phyloP scores from a whole-genome alignment of 2,797 vertebrate genomes.

The Thalassophryne amazonica region DNA sequence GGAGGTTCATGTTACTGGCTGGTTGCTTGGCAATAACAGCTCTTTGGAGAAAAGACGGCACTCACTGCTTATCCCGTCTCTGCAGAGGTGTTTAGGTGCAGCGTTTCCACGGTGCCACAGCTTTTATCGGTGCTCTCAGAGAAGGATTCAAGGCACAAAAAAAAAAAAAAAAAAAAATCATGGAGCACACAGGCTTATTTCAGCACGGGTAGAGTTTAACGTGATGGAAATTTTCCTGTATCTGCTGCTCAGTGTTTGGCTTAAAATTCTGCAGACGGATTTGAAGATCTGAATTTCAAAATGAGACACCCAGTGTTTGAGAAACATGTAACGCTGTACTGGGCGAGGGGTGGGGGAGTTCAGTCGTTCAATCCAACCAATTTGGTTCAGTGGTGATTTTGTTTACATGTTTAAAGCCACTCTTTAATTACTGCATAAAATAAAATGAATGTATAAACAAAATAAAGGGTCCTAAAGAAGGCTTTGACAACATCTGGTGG shows the following conservation, averaged over 20 bases:
- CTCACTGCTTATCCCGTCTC: slow-evolving; percentile 9
- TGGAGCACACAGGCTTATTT: neutral
- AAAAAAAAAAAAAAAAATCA: too few species aligned
- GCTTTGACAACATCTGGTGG: too few species aligned
- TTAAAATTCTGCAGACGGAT: slow-evolving; percentile 8
- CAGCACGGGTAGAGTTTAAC: slow-evolving; percentile 8
- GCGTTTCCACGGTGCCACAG: neutral
- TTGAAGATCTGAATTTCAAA: slow-evolving; percentile 1
- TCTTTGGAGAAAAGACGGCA: neutral
- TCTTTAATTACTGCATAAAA: too few species aligned
- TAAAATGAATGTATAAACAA: too few species aligned
- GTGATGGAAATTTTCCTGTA: neutral
- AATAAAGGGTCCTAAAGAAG: too few species aligned
- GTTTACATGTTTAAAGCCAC: too few species aligned
- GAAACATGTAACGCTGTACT: neutral
- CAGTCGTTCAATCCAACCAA: too few species aligned
- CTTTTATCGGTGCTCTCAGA: neutral
- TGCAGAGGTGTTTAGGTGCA: neutral
- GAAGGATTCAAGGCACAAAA: neutral
- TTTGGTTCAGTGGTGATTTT: too few species aligned
- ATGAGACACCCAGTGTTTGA: neutral
- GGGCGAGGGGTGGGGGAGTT: too few species aligned
- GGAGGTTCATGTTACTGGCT: slow-evolving; percentile 11
- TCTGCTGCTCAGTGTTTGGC: neutral
- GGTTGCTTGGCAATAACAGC: slow-evolving; percentile 25